Conservation (phyloP, 2,888 invertebrate species). For the Caenorhabditis macrosperma region DNA sequence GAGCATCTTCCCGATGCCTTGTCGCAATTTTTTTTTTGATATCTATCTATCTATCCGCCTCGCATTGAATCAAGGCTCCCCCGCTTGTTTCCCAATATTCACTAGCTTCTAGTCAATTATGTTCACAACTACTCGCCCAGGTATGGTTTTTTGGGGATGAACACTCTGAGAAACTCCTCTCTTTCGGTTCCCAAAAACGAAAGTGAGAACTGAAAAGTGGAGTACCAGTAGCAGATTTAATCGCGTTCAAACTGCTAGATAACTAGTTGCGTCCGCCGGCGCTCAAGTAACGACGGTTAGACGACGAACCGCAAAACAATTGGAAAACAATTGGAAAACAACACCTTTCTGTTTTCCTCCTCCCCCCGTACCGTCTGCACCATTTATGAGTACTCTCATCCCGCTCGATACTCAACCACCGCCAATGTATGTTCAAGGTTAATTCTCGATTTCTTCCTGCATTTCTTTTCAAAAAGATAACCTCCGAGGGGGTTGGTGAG, state of each 20-base stretch:
- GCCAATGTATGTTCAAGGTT: slow-evolving; percentile 35
- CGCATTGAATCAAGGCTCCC: slow-evolving; percentile 14
- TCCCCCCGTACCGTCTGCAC: slow-evolving; percentile 4
- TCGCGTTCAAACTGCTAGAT: slow-evolving; percentile 20
- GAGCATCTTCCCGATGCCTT: slow-evolving; percentile 31
- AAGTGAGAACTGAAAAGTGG: slow-evolving; percentile 36
- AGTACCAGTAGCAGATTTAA: slow-evolving; percentile 33
- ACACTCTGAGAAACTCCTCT: not conserved
- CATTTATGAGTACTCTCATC: slow-evolving; percentile 37
- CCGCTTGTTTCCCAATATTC: slow-evolving; percentile 2
- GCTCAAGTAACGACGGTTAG: slow-evolving; percentile 3
- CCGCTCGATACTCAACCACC: not conserved
- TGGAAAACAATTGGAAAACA: too few relatives aligned
- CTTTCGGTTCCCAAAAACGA: not conserved
- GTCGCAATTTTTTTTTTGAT: slow-evolving; percentile 50
- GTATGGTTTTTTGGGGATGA: slow-evolving; percentile 2
- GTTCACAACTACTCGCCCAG: slow-evolving; percentile 37
- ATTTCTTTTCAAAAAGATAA: slow-evolving; percentile 2
- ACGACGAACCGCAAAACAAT: not conserved
- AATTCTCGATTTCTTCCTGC: slow-evolving; percentile 18
- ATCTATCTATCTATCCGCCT: slow-evolving; percentile 21
- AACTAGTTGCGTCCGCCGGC: slow-evolving; percentile 16
- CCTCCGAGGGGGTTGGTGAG: slow-evolving; percentile 3
- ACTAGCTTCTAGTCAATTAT: slow-evolving; percentile 23
- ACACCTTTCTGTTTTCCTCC: not conserved